A percentile compares a stretch with the other conserved stretches of the same genome.
Evolutionary conservation across 1,140 invertebrate genomes (phyloP).

Genomic region (Ruditapes philippinarum): DNA sequence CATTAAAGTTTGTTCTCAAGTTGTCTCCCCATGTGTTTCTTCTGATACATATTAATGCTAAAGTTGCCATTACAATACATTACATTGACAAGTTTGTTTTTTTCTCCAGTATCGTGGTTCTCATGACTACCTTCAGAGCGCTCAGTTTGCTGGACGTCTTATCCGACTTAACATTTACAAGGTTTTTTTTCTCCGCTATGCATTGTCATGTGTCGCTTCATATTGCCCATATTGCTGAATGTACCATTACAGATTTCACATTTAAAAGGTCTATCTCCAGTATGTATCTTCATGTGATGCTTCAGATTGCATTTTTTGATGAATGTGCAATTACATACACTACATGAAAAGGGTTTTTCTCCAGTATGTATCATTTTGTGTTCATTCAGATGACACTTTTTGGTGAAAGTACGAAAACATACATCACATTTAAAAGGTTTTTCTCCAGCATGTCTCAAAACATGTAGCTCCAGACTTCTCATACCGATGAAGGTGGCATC

Average conservation of each 20-base stretch:
- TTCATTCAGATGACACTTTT: neutral
- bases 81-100: neutral
- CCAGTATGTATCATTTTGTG: neutral
- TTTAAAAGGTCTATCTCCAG: neutral
- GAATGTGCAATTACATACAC: neutral
- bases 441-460: neutral
- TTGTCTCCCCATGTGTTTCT: too few species aligned
- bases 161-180: neutral
- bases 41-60: too few species aligned
- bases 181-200: neutral
- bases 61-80: neutral
- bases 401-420: neutral
- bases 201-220: neutral
- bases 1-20: too few species aligned
- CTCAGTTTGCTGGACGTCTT: neutral
- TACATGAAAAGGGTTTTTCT: neutral
- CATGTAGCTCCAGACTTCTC: neutral
- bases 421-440: neutral
- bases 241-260: neutral
- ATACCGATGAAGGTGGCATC: too few species aligned
- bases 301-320: neutral
- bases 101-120: neutral
- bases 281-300: neutral
- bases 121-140: neutral
- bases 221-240: neutral